phyloP scores from a whole-genome alignment of 2,888 invertebrate species.

The Drosophila yooni region DNA sequence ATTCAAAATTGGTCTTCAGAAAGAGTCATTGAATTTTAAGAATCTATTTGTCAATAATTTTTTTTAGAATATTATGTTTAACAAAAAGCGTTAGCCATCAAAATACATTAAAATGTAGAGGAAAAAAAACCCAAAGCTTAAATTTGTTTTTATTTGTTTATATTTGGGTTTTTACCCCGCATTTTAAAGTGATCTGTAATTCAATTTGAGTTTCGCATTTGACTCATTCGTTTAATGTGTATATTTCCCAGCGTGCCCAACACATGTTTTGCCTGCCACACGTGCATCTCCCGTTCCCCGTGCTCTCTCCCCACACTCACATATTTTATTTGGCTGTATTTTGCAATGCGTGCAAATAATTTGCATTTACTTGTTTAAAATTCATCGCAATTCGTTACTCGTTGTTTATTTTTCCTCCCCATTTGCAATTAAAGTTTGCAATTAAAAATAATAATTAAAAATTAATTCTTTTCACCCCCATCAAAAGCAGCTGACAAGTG shows the following conservation, averaged over 20 bases:
- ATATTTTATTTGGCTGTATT: neutral
- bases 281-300: neutral
- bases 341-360: conserved; percentile 49
- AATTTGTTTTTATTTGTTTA: neutral
- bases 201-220: conserved; percentile 1
- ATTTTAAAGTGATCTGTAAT: neutral
- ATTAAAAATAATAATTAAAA: conserved; percentile 71
- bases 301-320: neutral
- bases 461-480: conserved; percentile 41
- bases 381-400: conserved; percentile 20
- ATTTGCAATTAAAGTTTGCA: conserved; percentile 65
- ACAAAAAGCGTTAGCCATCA: no score
- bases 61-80: no score
- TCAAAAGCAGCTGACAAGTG: conserved; percentile 70
- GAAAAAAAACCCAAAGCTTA: neutral
- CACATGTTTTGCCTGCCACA: conserved; percentile 14
- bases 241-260: conserved; percentile 2
- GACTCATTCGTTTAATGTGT: conserved; percentile 17
- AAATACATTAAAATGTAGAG: no score
- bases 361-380: conserved; percentile 45
- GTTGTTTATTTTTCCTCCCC: conserved; percentile 21
- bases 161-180: neutral
- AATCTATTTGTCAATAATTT: neutral
- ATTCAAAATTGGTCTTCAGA: neutral
- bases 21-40: neutral